Conservation (phyloP, 2,888 invertebrate species). For the Busseola fusca region DNA sequence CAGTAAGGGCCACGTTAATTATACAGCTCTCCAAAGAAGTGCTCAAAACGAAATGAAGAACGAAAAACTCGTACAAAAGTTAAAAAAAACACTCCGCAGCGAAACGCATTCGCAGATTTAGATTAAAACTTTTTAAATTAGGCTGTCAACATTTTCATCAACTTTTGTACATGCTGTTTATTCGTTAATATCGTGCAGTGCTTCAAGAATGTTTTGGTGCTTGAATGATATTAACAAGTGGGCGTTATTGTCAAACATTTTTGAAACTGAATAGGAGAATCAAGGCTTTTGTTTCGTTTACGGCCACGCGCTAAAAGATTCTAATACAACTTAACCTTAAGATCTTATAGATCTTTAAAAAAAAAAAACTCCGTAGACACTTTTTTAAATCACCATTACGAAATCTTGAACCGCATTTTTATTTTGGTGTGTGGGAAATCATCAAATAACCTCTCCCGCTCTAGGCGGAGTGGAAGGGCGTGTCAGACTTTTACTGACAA, state of each 20-base stretch:
- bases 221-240: background rate
- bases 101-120: constrained; percentile 21
- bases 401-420: too few species aligned
- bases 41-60: constrained; percentile 29
- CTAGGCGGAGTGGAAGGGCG: too few species aligned
- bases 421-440: too few species aligned
- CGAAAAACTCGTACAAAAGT: constrained; percentile 2
- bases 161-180: constrained; percentile 8
- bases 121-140: constrained; percentile 32
- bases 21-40: constrained; percentile 3
- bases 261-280: background rate
- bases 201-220: background rate
- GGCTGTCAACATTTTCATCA: constrained; percentile 13
- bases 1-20: constrained; percentile 18
- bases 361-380: too few species aligned
- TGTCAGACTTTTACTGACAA: too few species aligned
- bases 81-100: background rate
- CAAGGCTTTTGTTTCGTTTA: background rate
- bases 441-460: too few species aligned
- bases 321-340: too few species aligned
- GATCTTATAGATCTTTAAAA: too few species aligned
- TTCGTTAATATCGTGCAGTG: background rate
- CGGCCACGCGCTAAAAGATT: too few species aligned
- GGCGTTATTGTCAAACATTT: background rate
- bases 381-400: too few species aligned